Evolutionary conservation across 1,140 invertebrate species (phyloP).

Genomic region (Euschistus heros): DNA sequence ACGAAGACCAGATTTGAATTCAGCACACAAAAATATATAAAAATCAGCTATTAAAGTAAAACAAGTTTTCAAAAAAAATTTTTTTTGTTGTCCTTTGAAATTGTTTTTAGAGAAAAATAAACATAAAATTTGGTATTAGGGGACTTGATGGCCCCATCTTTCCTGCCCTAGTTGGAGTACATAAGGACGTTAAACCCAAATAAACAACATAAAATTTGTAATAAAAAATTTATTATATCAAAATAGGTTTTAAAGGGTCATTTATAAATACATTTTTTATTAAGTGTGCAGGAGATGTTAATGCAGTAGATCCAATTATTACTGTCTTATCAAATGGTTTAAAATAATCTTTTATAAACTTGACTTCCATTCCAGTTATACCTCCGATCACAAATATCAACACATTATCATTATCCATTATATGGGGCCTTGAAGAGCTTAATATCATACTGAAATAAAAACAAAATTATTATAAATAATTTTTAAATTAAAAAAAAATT

Average conservation of each 20-base stretch:
- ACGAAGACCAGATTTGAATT: no score
- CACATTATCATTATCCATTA: constrained; percentile 27
- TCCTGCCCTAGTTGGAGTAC: no score
- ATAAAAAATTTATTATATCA: constrained; percentile 1
- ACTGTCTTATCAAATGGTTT: constrained; percentile 16
- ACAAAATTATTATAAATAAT: not conserved
- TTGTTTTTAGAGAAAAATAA: no score
- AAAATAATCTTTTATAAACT: constrained; percentile 21
- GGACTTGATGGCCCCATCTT: no score
- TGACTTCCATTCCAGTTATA: constrained; percentile 28
- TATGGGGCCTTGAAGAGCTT: constrained; percentile 23
- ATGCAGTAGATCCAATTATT: constrained; percentile 21
- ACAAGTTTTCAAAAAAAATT: no score
- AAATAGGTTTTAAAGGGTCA: constrained; percentile 18
- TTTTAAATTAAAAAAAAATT: not conserved
- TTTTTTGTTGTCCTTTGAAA: no score
- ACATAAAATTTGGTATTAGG: no score
- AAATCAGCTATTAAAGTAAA: no score
- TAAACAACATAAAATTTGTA: not conserved
- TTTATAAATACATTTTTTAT: constrained; percentile 18
- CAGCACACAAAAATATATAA: no score
- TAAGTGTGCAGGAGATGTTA: constrained; percentile 16
- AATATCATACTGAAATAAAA: constrained; percentile 25
- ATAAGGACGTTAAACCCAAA: no score
- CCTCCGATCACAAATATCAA: constrained; percentile 29